A percentile compares a stretch with the other conserved stretches of the same genome.
These are phyloP conservation scores for Hirtodrosophila cameraria DNA, from an alignment of 2,888 invertebrate species.

Conservation along the genomic window DNA sequence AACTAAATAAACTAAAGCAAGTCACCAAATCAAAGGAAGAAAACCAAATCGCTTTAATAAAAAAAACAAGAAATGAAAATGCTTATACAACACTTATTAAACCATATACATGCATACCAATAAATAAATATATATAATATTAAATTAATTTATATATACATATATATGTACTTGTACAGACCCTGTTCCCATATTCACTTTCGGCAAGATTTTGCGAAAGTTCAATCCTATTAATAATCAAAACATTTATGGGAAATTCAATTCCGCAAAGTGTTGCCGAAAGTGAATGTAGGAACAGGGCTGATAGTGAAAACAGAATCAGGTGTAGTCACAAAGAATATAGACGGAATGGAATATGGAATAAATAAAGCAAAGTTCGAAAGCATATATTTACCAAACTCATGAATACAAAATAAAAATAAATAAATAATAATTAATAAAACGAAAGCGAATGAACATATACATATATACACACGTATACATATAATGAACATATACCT, in stretches of 20 bases:
- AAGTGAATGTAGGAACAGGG: too few species aligned
- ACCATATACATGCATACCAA: conserved; percentile 15
- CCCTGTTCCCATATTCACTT: too few species aligned
- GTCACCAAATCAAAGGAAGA: conserved; percentile 52
- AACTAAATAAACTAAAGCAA: conserved; percentile 41
- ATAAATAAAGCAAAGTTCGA: conserved; percentile 9
- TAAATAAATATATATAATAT: conserved; percentile 20
- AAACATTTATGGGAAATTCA: too few species aligned
- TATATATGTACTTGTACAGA: too few species aligned
- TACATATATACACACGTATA: conserved; percentile 59
- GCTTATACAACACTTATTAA: conserved; percentile 53
- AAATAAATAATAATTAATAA: conserved; percentile 32
- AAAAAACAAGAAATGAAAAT: conserved; percentile 67
- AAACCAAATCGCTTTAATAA: conserved; percentile 73
- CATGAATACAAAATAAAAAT: conserved; percentile 25
- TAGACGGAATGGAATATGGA: conserved; percentile 9
- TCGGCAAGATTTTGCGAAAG: too few species aligned
- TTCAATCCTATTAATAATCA: too few species aligned
- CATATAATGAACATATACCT: conserved; percentile 56
- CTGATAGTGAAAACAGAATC: conserved; percentile 32
- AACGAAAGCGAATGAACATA: conserved; percentile 45
- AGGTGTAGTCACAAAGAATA: conserved; percentile 26
- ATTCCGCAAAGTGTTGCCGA: too few species aligned
- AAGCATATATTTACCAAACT: conserved; percentile 43
- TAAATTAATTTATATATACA: conserved; percentile 18